These are phyloP conservation scores for Hydrochoerus hydrochaeris DNA, from an alignment of 2,113 vertebrate species.

Conservation along the genomic window DNA sequence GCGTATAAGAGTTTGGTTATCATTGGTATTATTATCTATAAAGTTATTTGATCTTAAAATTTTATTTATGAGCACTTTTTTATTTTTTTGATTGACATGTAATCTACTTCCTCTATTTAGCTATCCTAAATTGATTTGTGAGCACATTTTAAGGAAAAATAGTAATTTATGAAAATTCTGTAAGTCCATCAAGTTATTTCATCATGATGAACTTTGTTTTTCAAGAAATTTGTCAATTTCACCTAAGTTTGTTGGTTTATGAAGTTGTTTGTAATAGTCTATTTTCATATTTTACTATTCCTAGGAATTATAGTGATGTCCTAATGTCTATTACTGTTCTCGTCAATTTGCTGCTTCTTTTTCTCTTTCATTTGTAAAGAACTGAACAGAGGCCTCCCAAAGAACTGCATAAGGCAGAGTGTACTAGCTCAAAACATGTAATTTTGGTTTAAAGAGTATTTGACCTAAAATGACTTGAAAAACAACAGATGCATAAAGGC, in stretches of 20 bases:
- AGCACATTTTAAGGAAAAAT: not conserved
- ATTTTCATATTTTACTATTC: not conserved
- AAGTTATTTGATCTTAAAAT: not conserved
- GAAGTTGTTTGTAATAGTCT: not conserved
- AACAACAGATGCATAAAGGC: not conserved
- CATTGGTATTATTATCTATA: not conserved
- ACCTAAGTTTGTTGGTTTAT: not conserved
- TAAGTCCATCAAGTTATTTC: not conserved
- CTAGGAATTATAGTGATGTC: not conserved
- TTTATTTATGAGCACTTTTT: not conserved
- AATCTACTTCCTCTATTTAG: not conserved
- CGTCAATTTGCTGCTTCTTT: not conserved
- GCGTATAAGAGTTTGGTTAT: not conserved
- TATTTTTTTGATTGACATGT: not conserved
- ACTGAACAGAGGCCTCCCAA: not conserved
- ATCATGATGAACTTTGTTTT: not conserved
- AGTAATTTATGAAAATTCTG: not conserved
- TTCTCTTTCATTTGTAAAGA: not conserved
- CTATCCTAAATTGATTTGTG: not conserved
- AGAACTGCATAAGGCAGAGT: not conserved
- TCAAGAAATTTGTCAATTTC: not conserved
- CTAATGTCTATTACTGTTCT: not conserved
- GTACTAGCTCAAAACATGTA: not conserved
- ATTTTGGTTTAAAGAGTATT: not conserved
- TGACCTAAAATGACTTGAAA: not conserved